Evolutionary conservation across 2,113 vertebrate genomes (phyloP).

Genomic region (Apodemus speciosus): DNA sequence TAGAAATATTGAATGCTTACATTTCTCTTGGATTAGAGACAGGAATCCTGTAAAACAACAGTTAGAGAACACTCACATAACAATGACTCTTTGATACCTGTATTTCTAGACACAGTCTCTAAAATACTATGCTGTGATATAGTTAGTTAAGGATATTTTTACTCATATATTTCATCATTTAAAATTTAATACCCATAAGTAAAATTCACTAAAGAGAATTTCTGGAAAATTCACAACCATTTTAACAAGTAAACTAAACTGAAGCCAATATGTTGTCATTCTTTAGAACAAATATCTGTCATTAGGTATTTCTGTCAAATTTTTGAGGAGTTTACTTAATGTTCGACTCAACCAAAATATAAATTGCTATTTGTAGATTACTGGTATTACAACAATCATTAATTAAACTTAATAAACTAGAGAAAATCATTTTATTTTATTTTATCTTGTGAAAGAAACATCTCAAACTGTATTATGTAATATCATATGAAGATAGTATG

Average conservation of each 20-base stretch:
- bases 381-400: background rate
- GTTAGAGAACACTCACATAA: background rate
- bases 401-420: background rate
- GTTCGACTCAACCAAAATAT: background rate
- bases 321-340: background rate
- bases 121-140: background rate
- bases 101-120: background rate
- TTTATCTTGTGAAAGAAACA: constrained; percentile 5
- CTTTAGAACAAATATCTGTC: background rate
- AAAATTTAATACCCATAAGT: background rate
- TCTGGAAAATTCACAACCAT: background rate
- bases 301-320: background rate
- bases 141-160: background rate
- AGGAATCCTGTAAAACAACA: background rate
- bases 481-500: background rate
- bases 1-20: background rate
- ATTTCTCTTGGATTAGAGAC: background rate
- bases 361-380: background rate
- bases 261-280: background rate
- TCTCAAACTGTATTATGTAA: background rate
- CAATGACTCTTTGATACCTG: background rate
- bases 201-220: background rate
- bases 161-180: background rate
- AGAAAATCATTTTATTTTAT: background rate
- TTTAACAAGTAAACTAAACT: background rate